Evolutionary conservation across 1,140 invertebrate species (phyloP), one percentile per base, ranked within the genome.

Genomic region (Trigoniulus corallinus): DNA sequence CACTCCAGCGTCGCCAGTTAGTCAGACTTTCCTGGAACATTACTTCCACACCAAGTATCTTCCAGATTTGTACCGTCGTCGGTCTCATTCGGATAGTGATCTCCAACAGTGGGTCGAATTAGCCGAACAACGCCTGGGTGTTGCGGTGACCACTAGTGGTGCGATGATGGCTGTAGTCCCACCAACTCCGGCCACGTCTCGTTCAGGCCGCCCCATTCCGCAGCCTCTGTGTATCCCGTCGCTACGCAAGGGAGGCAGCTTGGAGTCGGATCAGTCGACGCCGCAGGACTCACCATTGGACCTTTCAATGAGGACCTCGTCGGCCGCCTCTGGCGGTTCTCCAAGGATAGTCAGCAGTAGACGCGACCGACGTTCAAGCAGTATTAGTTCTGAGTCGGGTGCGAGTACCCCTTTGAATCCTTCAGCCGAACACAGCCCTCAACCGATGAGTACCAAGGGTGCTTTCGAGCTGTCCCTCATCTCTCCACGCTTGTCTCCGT

Each of bases 241-340:
- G 15, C 12, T 56, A 3, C 43, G 43, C 22, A 54, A 58, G 37
- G 41, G 48, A 3, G 56, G 57, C 22, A 61, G 54, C 39, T 37
- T 62, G 12, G 61, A 63, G 13, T 62, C 61, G 12, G 59, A 58
- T 37, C 50, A 50, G 15, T 55, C 62, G 3, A 58, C 61, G 22
- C 73, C 79, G 0, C 85, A 91, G 63, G 87, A 92, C 48, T 83
- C 75, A 13, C 88, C 88, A 0, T 64, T 92, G 22, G 88, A 92
- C 65, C 67, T 92, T 2, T 88, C 84, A 1, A 73, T 88, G 64
- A 83, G 81, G 57, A 72, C 71, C 29, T 54, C 41, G 22, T 10
- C 50, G 25, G 27, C 26, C 46, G n/a, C 50, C 20, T 12, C 25
- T 37, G 23, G 43, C 25, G 29, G 29, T 7, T 7, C 7, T 34